Evolutionary conservation across 2,888 invertebrate species (phyloP), one percentile per base, ranked within the genome.

Genomic region (Leptopilina drosophilae): DNA sequence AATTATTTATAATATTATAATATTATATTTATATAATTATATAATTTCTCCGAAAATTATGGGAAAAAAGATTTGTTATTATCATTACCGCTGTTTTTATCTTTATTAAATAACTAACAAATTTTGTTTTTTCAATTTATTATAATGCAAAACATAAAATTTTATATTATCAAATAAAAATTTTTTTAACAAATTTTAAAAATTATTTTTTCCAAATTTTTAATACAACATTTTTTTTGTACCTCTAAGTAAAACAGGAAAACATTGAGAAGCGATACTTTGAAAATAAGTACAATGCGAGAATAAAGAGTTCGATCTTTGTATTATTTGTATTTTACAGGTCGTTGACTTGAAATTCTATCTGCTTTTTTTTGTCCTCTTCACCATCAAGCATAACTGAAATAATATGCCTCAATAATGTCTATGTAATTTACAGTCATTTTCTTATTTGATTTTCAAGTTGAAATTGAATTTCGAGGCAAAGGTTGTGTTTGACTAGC

Each of bases 381-480:
- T 49, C 33, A 33, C 33, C 15, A 69, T 42, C 46, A 20, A 20
- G 26, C 8, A 66, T n/a, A 42, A 14, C 40, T 66, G 11, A 66
- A 69, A 69, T 69, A 67, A 53, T 69, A 53, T 26, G 26, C 26
- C 8, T 20, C 49, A 26, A 69, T 69, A 12, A 69, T 69, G 15
- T 20, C 46, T 12, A 46, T 53, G 26, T 53, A 53, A 42, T 69
- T 69, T 69, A 69, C 12, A 69, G 49, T 12, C 20, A 53, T 53
- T 20, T 69, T 69, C 20, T 69, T 53, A 42, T 49, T 67, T 42
- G 15, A 69, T 49, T 42, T 49, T 46, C 15, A 49, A 20, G 46
- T 4, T 69, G 26, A 69, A 69, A 69, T 69, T 69, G 69, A 69
- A 69, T 69, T 69, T 69, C 7, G 26, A 53, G 8, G 12, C 14